Conservation (phyloP, 2,888 invertebrate species). For the Argyra leucocephala region DNA sequence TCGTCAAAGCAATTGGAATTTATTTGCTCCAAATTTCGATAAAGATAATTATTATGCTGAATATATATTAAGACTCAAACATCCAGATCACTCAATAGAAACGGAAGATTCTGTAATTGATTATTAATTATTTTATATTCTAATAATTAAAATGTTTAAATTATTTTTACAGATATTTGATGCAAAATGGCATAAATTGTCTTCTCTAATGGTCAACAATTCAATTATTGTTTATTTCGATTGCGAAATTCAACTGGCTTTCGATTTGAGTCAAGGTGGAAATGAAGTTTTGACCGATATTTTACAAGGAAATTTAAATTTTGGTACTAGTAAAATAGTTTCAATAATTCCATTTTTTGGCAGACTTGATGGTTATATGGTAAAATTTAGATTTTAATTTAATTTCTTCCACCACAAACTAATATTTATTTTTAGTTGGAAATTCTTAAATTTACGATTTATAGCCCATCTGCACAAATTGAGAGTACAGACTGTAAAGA, state of each 20-base stretch:
- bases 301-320: background rate
- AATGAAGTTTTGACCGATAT: background rate
- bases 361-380: background rate
- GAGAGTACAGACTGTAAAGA: background rate
- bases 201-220: no score
- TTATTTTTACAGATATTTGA: background rate
- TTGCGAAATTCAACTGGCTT: no score
- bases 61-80: background rate
- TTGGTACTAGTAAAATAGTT: background rate
- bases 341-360: background rate
- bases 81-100: background rate
- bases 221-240: no score
- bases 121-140: no score
- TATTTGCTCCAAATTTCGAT: background rate
- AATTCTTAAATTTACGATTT: background rate
- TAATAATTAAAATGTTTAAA: background rate
- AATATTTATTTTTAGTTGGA: background rate
- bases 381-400: background rate
- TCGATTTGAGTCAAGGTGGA: background rate
- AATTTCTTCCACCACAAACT: background rate
- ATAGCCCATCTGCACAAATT: background rate
- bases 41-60: background rate
- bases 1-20: background rate
- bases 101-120: no score
- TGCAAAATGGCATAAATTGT: background rate